Percentiles rank a stretch among this genome's conserved stretches.
phyloP scores from a whole-genome alignment of 2,797 vertebrate species.

The Bryconaethiops microstoma region DNA sequence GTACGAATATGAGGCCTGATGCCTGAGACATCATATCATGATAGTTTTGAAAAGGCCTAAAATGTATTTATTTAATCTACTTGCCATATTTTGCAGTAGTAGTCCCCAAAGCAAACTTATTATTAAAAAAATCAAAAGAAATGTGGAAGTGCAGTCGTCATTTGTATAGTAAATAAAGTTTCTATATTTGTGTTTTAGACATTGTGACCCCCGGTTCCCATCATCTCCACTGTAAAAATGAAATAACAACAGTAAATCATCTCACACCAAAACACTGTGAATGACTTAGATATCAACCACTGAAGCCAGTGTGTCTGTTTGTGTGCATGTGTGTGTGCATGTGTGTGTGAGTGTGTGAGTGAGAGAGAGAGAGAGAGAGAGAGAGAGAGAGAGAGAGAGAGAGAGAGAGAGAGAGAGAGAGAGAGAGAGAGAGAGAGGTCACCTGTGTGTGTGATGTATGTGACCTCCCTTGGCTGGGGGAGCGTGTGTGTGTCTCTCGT shows the following conservation, averaged over 20 bases:
- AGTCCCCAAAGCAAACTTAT: too few relatives aligned
- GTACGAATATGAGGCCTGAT: too few relatives aligned
- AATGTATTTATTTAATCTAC: neutral
- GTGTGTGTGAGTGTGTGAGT: neutral
- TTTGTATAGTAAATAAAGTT: too few relatives aligned
- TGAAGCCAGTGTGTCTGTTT: neutral
- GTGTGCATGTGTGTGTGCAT: constrained; percentile 7
- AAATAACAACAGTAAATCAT: neutral
- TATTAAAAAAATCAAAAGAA: too few relatives aligned
- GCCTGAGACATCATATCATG: too few relatives aligned
- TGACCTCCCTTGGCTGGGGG: constrained; percentile 85
- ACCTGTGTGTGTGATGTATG: constrained; percentile 84
- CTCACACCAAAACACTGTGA: neutral
- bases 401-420: neutral
- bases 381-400: neutral
- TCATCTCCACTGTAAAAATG: neutral
- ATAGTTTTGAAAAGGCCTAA: neutral
- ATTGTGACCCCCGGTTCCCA: neutral
- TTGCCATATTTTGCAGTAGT: too few relatives aligned
- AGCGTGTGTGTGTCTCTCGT: constrained; percentile 82
- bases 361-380: neutral
- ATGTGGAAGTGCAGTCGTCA: too few relatives aligned
- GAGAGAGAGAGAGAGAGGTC: neutral
- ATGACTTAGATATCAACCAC: neutral
- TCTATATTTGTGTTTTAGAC: too few relatives aligned